Base-by-base conservation (phyloP, 2,113 vertebrate genomes). In the Megaceryle maxima region DNA sequence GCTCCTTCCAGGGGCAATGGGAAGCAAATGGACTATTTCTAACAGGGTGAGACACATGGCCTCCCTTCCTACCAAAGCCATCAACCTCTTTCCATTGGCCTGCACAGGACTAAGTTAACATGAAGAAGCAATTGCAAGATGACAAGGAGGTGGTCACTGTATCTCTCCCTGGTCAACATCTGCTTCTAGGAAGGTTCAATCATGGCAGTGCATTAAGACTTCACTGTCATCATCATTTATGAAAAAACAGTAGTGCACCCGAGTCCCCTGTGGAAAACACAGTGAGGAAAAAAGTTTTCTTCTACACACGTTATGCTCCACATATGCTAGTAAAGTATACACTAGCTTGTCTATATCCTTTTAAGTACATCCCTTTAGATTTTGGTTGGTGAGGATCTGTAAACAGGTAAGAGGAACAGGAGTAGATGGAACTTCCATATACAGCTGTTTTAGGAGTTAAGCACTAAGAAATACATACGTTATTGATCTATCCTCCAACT, bases 61-160 rank as follows among this genome's bases (percentile, higher is more conserved):
- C 3, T 74, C 21, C n/a, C 33, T 77, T 67, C n/a, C 35, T 44
- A 28, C 16, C 25, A 35, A n/a, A 24, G 31, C 9, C 56, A 55
- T 35, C 14, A 84, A 76, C 39, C 29, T 88, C 57, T 43, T 60
- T 37, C 25, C 41, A 68, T 43, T 7, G 29, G 56, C 39, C 48
- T 35, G 48, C 7, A 8, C 2, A 9, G 44, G 44, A 56, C 33
- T 64, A 59, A 82, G 72, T 16, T 25, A 29, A 39, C 0, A 3
- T 85, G 66, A 35, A 70, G 31, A 6, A 73, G 24, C 15, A 59
- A 63, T 24, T 0, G 0, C 19, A 57, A 43, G 46, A 26, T 0
- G 6, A 53, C 15, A 41, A 39, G 19, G 16, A 75, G 63, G 25
- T 13, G 10, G 29, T 53, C 43, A 31, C 26, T 20, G 37, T 51